A percentile compares a stretch with the other conserved stretches of the same genome.
Conservation (phyloP, 2,113 vertebrate species). For the Microcebus lehilahytsara region DNA sequence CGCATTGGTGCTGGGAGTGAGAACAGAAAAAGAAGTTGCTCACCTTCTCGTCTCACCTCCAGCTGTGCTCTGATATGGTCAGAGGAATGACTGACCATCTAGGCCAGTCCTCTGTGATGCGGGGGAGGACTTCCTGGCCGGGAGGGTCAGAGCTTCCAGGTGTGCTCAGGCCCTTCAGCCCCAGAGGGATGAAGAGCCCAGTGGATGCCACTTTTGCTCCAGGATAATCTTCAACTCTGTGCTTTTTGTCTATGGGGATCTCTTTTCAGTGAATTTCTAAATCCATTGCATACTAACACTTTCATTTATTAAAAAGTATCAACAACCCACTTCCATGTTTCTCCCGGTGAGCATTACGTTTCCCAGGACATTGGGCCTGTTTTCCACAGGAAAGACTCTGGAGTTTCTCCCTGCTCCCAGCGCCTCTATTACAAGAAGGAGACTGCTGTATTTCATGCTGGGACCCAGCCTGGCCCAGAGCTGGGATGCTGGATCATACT, state of each 20-base stretch:
- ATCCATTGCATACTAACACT: not conserved
- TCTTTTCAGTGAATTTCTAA: not conserved
- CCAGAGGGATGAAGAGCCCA: not conserved
- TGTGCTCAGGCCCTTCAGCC: no score
- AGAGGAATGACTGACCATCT: no score
- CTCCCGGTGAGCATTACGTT: not conserved
- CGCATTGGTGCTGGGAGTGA: accelerated
- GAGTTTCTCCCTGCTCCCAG: not conserved
- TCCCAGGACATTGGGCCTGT: not conserved
- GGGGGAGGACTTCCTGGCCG: not conserved
- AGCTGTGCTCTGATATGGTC: not conserved
- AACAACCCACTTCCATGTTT: not conserved
- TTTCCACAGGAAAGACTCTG: not conserved
- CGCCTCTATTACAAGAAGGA: not conserved
- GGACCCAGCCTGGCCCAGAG: not conserved
- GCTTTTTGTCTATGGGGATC: not conserved
- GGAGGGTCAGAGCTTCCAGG: not conserved
- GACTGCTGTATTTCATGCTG: accelerated
- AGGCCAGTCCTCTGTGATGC: no score
- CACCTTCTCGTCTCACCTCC: accelerated
- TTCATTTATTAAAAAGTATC: not conserved
- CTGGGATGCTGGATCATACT: accelerated
- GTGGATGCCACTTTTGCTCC: no score
- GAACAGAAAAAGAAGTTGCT: not conserved
- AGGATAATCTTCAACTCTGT: no score